Evolutionary conservation across 2,888 invertebrate species (phyloP), one percentile per base, ranked within the genome.

Genomic region (Nasonovia ribisnigri): DNA sequence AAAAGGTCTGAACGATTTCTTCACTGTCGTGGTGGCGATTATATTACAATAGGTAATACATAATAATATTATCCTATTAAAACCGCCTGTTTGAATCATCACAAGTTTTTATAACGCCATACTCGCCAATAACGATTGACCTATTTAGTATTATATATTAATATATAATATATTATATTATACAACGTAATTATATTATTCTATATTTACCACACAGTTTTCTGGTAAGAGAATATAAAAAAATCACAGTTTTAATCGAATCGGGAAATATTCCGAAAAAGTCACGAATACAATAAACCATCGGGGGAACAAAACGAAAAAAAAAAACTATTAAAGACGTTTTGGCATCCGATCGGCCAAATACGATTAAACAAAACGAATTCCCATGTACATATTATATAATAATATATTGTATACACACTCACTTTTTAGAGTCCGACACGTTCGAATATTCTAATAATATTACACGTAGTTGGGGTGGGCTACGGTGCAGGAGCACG

Each of bases 401-500:
- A 67, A n/a, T n/a, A 36, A n/a, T 67, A 60, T n/a, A 60, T 60
- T 51, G 29, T 29, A 60, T 16, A n/a, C 8, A 67, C n/a, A 67
- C n/a, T 11, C 10, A 36, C 67, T 77, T 77, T 77, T 8, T 26
- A 24, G 10, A 42, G 36, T 77, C 36, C 24, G 11, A 26, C 91
- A 24, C 86, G 54, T 84, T 67, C 67, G 6, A 42, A 42, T 89
- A 60, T 89, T 60, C 29, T 54, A 48, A 90, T 90, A 48, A 90
- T 90, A 90, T 48, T 77, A 26, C 48, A 10, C 46, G 13, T 1
- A 20, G 46, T n/a, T 1, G 43, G 43, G 89, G 89, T n/a, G n/a
- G n/a, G 13, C 5, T 5, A 20, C 10, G 1, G 77, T 10, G 5
- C 46, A 48, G 46, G 26, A 8, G 26, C 46, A 26, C 42, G 54